Base-by-base conservation (phyloP, 2,113 vertebrate genomes). In the Solea senegalensis region DNA sequence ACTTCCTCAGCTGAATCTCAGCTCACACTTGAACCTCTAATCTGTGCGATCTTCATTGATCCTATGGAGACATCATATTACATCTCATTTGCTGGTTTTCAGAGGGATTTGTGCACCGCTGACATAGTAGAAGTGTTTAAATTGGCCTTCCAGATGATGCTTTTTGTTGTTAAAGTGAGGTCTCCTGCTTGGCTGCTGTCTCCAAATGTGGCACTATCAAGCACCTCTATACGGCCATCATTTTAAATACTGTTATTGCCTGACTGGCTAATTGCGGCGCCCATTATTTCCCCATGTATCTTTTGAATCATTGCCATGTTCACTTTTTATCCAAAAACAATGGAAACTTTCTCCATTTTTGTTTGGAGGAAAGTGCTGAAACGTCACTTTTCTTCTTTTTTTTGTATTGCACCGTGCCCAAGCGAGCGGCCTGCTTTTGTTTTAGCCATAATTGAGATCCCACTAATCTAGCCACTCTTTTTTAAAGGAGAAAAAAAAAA, bases 391-490 rank as follows among this genome's bases (percentile, higher is more conserved):
- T 90, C 89, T 76, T 88, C 84, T 84, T 85, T 21, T 21, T 21
- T 21, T 21, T 21, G 21, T 21, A 21, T 21, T 21, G 74, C 79
- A 44, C 76, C 79, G 59, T 87, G 85, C 88, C 77, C 76, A 74
- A 84, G 89, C 89, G 88, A 89, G 89, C 87, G 67, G 90, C 76
- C 72, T 53, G 78, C 93, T 93, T 92, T 94, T 94, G 93, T 94
- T 94, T 94, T 93, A 93, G 86, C 84, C 86, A 92, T 94, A 94
- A 94, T 94, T 94, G 88, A 94, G 93, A 94, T 93, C 89, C 90
- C 77, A 90, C 93, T 92, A 93, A 94, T 93, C 93, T 93, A 83
- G 81, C 78, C 81, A 34, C 34, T 34, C 34, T 69, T 69, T 69
- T 86, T 57, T 43, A 21, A 21, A 21, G 21, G 21, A 21, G 8